phyloP scores from a whole-genome alignment of 2,113 vertebrate species.

The Falcunculus frontatus region DNA sequence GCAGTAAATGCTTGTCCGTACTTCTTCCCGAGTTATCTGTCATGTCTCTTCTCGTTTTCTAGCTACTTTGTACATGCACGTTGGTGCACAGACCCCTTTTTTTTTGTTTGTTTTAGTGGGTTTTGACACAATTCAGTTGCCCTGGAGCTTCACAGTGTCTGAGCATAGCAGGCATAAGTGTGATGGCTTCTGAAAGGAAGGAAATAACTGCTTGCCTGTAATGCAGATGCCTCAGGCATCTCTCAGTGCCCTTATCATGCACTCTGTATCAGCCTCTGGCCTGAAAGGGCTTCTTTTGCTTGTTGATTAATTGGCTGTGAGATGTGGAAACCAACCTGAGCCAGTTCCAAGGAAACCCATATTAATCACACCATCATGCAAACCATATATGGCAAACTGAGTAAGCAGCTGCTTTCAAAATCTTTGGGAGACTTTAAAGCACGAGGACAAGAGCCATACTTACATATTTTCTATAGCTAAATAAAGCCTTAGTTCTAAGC shows the following conservation, averaged over 20 bases:
- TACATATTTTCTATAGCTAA: conserved; percentile 29
- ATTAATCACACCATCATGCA: conserved; percentile 6
- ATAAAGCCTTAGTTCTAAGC: neutral
- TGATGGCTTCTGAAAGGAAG: neutral
- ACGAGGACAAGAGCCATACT: neutral
- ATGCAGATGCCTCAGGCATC: neutral
- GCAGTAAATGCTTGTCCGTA: neutral
- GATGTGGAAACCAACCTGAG: conserved; percentile 7
- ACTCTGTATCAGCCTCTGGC: neutral
- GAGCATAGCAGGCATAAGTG: neutral
- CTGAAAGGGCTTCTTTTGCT: neutral
- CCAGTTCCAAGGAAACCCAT: neutral
- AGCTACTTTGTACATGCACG: neutral
- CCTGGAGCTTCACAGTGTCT: neutral
- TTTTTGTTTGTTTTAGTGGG: neutral
- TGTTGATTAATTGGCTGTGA: conserved; percentile 29
- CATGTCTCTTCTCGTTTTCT: neutral
- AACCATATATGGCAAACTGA: neutral
- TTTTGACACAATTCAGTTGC: neutral
- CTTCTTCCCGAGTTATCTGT: neutral
- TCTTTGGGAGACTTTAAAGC: conserved; percentile 1
- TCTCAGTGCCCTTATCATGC: neutral
- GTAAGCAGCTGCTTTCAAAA: neutral
- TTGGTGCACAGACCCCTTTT: neutral
- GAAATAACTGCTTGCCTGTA: neutral